Evolutionary conservation across 2,113 vertebrate genomes (phyloP).

Genomic region (Halichoerus grypus): DNA sequence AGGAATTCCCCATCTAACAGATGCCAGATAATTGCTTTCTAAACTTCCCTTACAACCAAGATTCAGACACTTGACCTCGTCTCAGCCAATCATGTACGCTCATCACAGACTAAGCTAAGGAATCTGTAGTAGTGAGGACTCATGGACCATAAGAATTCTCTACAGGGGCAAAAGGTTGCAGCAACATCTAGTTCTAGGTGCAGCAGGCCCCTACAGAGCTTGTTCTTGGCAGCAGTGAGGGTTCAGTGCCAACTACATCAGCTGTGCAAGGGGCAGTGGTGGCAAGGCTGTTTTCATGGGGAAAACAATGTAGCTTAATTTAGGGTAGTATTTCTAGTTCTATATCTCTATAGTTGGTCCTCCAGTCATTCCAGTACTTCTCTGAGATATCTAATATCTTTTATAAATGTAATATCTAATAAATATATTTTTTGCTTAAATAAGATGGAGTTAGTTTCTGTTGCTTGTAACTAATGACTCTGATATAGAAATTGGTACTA

Average conservation of each 20-base stretch:
- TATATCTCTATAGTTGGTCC: background rate
- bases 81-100: background rate
- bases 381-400: background rate
- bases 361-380: background rate
- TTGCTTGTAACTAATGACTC: slow-evolving; percentile 13
- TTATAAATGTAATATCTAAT: slow-evolving; percentile 26
- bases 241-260: background rate
- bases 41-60: background rate
- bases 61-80: background rate
- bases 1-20: background rate
- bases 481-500: background rate
- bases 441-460: background rate
- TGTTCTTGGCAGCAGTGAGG: background rate
- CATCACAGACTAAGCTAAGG: background rate
- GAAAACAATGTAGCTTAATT: background rate
- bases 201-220: background rate
- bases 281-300: background rate
- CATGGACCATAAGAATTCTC: background rate
- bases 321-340: background rate
- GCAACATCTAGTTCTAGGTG: background rate
- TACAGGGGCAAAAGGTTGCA: background rate
- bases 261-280: background rate
- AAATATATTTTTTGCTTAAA: slow-evolving; percentile 5
- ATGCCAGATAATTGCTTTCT: background rate
- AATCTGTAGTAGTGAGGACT: background rate